phyloP scores from a whole-genome alignment of 2,888 invertebrate genomes.

The Dryomyza anilis region DNA sequence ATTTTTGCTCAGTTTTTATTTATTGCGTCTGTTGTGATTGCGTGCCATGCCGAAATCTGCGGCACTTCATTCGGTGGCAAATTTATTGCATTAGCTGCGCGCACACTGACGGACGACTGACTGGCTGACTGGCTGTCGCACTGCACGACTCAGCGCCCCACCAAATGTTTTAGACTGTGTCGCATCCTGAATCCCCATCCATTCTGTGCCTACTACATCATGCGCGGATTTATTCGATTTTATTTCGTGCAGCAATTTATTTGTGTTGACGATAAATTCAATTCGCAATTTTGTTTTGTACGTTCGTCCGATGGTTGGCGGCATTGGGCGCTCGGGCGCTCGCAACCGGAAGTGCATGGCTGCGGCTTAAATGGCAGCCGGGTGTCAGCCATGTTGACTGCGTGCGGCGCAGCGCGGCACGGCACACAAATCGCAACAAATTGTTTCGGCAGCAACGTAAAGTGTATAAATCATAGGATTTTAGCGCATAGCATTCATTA shows the following conservation, averaged over 20 bases:
- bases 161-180: too few species aligned
- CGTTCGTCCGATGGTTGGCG: neutral
- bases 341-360: neutral
- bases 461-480: constrained; percentile 15
- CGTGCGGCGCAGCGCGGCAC: neutral
- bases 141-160: neutral
- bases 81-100: neutral
- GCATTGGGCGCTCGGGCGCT: constrained; percentile 1
- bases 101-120: neutral
- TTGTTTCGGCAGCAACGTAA: constrained; percentile 17
- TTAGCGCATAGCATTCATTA: constrained; percentile 14
- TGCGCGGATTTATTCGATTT: neutral
- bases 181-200: too few species aligned
- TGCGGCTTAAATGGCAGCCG: neutral
- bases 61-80: neutral
- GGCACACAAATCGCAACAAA: constrained; percentile 15
- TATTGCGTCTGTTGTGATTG: neutral
- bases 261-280: constrained; percentile 20
- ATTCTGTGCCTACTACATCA: neutral
- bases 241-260: constrained; percentile 1
- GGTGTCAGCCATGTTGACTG: neutral
- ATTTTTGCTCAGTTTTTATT: neutral
- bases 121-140: neutral
- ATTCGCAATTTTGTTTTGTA: constrained; percentile 14
- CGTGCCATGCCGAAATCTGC: neutral